phyloP scores from a whole-genome alignment of 1,140 invertebrate species.

The Scaptomyza pallida region DNA sequence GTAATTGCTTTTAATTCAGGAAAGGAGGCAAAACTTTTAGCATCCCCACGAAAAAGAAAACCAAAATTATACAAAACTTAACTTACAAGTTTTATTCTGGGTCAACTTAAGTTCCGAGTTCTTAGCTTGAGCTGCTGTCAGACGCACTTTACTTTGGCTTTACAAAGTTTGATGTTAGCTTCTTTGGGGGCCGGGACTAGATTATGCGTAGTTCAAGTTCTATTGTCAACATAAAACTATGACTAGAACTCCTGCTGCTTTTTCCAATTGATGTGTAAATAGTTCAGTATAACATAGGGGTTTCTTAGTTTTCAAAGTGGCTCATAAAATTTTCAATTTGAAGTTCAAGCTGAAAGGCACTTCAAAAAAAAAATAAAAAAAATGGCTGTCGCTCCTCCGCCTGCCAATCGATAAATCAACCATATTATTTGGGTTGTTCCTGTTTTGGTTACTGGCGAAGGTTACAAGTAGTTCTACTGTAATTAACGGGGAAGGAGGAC shows the following conservation, averaged over 20 bases:
- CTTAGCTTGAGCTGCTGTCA: constrained; percentile 31
- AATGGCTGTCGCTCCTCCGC: neutral
- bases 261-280: constrained; percentile 3
- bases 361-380: too few relatives aligned
- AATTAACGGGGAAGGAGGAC: constrained; percentile 20
- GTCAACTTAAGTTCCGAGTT: constrained; percentile 31
- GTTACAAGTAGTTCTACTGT: constrained; percentile 9
- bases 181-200: neutral
- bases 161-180: constrained; percentile 24
- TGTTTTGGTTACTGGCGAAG: constrained; percentile 3
- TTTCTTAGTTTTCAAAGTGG: neutral
- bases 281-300: neutral
- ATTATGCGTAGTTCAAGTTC: constrained; percentile 18
- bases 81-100: constrained; percentile 38
- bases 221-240: constrained; percentile 20
- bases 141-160: constrained; percentile 19
- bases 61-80: constrained; percentile 43
- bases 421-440: constrained; percentile 5
- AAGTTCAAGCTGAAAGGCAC: neutral
- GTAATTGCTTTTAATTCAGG: constrained; percentile 65
- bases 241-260: neutral
- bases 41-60: constrained; percentile 11
- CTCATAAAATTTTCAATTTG: constrained; percentile 3
- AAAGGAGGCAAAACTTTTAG: constrained; percentile 44
- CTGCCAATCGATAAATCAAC: constrained; percentile 34